Conservation (phyloP, 2,113 vertebrate species). For the Phycodurus eques region DNA sequence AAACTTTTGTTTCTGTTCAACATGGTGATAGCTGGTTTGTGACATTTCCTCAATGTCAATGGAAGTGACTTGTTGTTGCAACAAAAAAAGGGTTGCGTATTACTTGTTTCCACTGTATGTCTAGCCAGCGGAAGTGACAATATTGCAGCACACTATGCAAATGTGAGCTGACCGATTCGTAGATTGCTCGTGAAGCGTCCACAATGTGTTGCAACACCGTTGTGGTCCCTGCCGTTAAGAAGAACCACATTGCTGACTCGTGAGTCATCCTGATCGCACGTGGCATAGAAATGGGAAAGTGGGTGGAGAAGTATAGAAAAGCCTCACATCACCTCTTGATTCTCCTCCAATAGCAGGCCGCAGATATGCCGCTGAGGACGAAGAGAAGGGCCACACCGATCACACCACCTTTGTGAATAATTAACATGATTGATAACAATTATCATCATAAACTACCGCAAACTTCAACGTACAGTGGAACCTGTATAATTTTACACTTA, state of each 20-base stretch:
- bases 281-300: not conserved
- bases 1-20: no score
- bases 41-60: no score
- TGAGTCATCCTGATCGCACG: not conserved
- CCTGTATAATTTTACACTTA: no score
- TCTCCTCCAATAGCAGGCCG: not conserved
- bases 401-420: no score
- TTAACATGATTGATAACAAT: no score
- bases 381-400: not conserved
- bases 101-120: not conserved
- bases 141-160: not conserved
- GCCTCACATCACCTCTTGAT: not conserved
- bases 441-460: no score
- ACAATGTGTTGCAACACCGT: rapidly evolving
- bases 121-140: no score
- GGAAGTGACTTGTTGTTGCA: no score
- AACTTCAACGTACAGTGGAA: no score
- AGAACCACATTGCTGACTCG: not conserved
- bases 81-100: no score
- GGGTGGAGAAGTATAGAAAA: not conserved
- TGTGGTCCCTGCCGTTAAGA: conserved; percentile 1
- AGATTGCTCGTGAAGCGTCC: not conserved
- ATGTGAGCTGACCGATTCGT: not conserved
- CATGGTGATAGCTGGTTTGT: no score
- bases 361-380: not conserved